These are phyloP conservation scores for Heterodera carotae DNA, from an alignment of 1,140 invertebrate genomes.

Conservation along the genomic window DNA sequence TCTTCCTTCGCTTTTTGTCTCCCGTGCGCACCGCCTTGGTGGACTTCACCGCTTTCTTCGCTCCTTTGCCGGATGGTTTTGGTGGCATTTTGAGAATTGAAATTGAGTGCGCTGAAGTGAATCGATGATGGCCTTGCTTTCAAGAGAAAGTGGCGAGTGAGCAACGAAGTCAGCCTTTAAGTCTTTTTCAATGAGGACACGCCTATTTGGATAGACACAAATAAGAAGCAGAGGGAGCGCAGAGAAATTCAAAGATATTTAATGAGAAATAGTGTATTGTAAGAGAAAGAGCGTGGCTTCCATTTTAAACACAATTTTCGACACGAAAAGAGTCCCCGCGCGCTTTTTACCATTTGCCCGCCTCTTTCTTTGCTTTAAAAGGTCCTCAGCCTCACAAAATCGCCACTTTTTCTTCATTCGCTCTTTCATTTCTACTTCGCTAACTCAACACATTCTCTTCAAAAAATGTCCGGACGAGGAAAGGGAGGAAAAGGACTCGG, in stretches of 20 bases:
- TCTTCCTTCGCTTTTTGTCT: slow-evolving; percentile 65
- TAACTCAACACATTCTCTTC: too few relatives aligned
- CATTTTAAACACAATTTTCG: background rate
- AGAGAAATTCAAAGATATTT: background rate
- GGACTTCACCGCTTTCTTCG: slow-evolving; percentile 56
- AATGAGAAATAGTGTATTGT: too few relatives aligned
- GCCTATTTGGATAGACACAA: background rate
- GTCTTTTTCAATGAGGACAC: background rate
- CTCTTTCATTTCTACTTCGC: background rate
- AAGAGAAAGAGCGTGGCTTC: background rate
- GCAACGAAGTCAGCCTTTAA: background rate
- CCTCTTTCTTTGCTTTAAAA: slow-evolving; percentile 8
- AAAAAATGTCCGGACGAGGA: slow-evolving; percentile 69
- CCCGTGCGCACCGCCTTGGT: slow-evolving; percentile 30
- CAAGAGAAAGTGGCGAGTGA: background rate
- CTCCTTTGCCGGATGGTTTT: slow-evolving; percentile 52
- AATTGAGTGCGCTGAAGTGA: background rate
- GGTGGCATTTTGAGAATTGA: slow-evolving; percentile 30
- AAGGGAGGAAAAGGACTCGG: slow-evolving; percentile 75
- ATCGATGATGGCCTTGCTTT: background rate
- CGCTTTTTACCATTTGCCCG: background rate
- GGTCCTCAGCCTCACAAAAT: too few relatives aligned
- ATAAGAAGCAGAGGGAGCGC: background rate
- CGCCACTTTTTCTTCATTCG: background rate
- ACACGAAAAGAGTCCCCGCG: background rate